Base-by-base conservation (phyloP, 2,797 vertebrate species). In the Trichosurus vulpecula region DNA sequence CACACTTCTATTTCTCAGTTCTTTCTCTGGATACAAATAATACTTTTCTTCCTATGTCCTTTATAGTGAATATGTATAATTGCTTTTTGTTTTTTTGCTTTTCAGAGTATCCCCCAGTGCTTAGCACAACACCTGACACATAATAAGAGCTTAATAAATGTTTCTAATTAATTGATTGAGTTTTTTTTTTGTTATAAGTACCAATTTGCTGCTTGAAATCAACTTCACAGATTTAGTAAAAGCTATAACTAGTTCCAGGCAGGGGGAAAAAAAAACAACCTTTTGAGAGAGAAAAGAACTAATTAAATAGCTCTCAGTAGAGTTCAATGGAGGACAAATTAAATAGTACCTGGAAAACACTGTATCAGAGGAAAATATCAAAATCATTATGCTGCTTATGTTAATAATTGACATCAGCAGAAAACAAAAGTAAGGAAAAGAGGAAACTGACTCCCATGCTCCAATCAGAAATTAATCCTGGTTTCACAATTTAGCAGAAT, bases 291-390 rank as follows among this genome's bases (percentile, higher is more conserved):
- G 14, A 90, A 35, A 54, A 95, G 74, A 55, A 51, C n/a, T 94
- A 95, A 97, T 96, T 91, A 96, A 95, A 87, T 93, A 93, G 92
- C 12, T 93, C 61, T 93, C 16, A 55, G 90, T 91, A 93, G 95
- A 91, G 1, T 74, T 74, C 66, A 92, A 31, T 89, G 6, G 51
- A 51, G 51, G 41, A 14, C 53, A 92, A 94, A 94, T 95, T 61
- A 93, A 1, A 90, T 92, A 74, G 55, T 92, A 89, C 93, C 57
- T 54, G 41, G 53, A 95, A 95, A 41, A 29, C 92, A 12, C 56
- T 66, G 61, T 54, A 89, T 96, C 81, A 54, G 92, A 91, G 54
- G 29, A 91, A 55, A 90, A 56, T 93, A 81, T 93, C 57, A 93
- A 95, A 95, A 92, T 93, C 94, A 95, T 93, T 61, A 55, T 90